Base-by-base conservation (phyloP, 2,113 vertebrate species). In the Chloroceryle aenea region DNA sequence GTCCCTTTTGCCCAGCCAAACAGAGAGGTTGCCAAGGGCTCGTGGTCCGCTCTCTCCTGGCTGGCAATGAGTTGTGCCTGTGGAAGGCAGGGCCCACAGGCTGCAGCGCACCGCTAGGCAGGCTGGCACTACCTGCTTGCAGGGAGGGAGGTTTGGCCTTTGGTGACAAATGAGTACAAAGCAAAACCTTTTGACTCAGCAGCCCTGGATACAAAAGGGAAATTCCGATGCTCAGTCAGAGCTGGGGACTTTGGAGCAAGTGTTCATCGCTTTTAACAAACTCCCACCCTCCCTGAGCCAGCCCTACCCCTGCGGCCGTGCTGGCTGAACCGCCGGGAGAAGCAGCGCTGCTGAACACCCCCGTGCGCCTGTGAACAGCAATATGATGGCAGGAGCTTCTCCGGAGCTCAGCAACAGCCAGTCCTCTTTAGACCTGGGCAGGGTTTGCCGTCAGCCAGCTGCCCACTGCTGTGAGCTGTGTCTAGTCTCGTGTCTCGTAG, bases 401-500 rank as follows among this genome's bases (percentile, higher is more conserved):
- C 66, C 7, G 26, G 78, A 52, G 79, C 72, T 62, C 72, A 6
- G 4, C 7, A 30, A 29, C 84, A 74, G 83, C 72, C 74, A 34
- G 64, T 90, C 82, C 76, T 77, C 55, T 32, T 75, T 48, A 87
- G 91, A 64, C 45, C 42, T 0, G 8, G 62, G 69, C 62, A 72
- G 87, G 47, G 55, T 80, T 85, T 42, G 56, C 58, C 50, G 7
- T 56, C 78, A 12, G 69, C 80, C 40, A 1, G 26, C 55, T 21
- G 43, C 74, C 87, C 23, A 0, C 92, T 80, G 64, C 95, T 10
- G 74, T 97, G 93, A 84, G 12, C 59, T 63, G 63, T 83, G 96
- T 96, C 93, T 81, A 48, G 62, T 95, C 93, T 96, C n/a, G 95
- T 95, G 93, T 95, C 77, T 96, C 56, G 94, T 94, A 83, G 85